A percentile compares a stretch with the other conserved stretches of the same genome.
phyloP scores from a whole-genome alignment of 2,888 invertebrate species.

The Junonia oenone region DNA sequence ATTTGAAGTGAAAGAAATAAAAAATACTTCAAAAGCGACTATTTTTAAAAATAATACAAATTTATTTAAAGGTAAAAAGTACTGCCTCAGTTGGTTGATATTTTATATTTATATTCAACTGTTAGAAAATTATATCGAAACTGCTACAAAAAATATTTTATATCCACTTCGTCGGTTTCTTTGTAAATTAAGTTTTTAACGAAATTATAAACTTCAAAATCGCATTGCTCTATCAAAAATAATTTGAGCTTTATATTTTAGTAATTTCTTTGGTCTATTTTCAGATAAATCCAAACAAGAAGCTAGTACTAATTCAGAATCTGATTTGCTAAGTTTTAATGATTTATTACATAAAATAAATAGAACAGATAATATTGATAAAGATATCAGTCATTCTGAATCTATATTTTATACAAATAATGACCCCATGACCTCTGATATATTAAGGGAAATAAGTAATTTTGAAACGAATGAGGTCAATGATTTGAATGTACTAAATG shows the following conservation, averaged over 20 bases:
- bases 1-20: conserved; percentile 3
- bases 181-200: no score
- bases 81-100: no score
- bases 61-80: not conserved
- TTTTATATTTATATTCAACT: no score
- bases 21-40: not conserved
- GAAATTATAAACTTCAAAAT: no score
- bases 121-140: no score
- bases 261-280: not conserved
- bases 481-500: not conserved
- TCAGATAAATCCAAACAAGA: not conserved
- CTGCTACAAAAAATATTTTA: no score
- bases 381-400: not conserved
- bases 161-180: no score
- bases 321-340: not conserved
- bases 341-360: not conserved
- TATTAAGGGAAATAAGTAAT: not conserved
- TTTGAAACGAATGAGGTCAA: not conserved
- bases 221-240: no score
- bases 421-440: not conserved
- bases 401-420: not conserved
- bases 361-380: not conserved
- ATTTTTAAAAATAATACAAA: not conserved
- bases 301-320: not conserved
- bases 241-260: no score